Evolutionary conservation across 2,113 vertebrate genomes (phyloP), one percentile per base, ranked within the genome.

Genomic region (Vidua macroura): DNA sequence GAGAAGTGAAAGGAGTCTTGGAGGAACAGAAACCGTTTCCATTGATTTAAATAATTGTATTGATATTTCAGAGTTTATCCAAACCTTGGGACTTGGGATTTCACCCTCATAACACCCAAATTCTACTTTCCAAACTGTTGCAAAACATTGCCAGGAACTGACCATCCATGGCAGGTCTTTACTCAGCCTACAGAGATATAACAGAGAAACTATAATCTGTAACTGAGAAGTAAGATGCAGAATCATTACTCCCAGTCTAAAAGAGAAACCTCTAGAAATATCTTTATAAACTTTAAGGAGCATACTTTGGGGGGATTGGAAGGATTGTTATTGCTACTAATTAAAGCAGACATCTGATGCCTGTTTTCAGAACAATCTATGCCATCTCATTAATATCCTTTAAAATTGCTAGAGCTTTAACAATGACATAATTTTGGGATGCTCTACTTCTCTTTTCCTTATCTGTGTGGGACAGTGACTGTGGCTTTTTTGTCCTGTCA

Each of bases 301-400:
- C 1, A 2, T 4, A 10, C 1, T 2, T 10, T 21, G 21, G 5
- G 6, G 17, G 28, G 4, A 46, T 5, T 4, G 6, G 7, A 69
- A 52, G 11, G 3, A 13, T 35, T 18, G 5, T 25, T 77, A 13
- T 52, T 72, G 13, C 35, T 86, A 55, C 78, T 59, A 84, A 27
- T 59, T 28, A 49, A 78, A 79, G 17, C 24, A 85, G 24, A 31
- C 19, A 5, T 44, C 30, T 2, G 3, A 33, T 31, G 31, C 3
- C 22, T 81, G 27, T 13, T 86, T 59, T 56, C 2, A 6, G 66
- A 56, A 52, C 2, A 60, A 20, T 6, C 12, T 56, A 22, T 5
- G 3, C 28, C 51, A 53, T 63, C 31, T 66, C 22, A 58, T 75
- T 23, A 28, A 19, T 16, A 56, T 11, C 8, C 8, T 70, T 84